These are phyloP conservation scores for Uloborus diversus DNA, from an alignment of 1,140 invertebrate genomes.

Conservation along the genomic window DNA sequence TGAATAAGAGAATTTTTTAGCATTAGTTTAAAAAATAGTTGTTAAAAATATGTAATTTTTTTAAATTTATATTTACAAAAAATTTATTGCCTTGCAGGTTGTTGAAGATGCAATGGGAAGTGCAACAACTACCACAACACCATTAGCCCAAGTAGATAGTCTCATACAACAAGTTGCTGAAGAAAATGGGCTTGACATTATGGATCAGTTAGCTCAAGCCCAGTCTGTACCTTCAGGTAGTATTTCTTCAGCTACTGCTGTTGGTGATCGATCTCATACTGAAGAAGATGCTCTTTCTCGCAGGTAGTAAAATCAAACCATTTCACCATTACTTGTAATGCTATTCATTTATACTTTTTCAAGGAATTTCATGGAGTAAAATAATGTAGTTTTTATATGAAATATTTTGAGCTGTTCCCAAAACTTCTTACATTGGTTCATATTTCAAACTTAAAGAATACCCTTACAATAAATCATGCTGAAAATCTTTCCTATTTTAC, in stretches of 20 bases:
- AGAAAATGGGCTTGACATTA: constrained; percentile 59
- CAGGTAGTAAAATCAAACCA: too few relatives aligned
- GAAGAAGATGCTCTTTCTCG: constrained; percentile 52
- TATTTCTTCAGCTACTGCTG: constrained; percentile 1
- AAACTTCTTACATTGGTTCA: too few relatives aligned
- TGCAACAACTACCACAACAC: constrained; percentile 94
- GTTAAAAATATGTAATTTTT: background rate
- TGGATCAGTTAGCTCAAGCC: constrained; percentile 54
- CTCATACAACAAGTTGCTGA: constrained; percentile 58
- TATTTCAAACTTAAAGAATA: too few relatives aligned
- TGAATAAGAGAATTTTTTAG: too few relatives aligned
- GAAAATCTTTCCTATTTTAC: too few relatives aligned
- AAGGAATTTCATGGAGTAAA: too few relatives aligned
- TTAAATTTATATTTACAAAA: background rate
- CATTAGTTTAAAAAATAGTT: too few relatives aligned
- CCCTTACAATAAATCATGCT: too few relatives aligned
- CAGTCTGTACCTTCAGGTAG: constrained; percentile 49
- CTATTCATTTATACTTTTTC: constrained; percentile 3
- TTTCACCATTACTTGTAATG: too few relatives aligned
- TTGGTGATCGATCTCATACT: constrained; percentile 28
- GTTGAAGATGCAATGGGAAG: constrained; percentile 99
- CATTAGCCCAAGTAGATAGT: constrained; percentile 93
- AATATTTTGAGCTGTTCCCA: too few relatives aligned
- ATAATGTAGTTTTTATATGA: too few relatives aligned
- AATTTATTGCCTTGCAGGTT: constrained; percentile 71